Evolutionary conservation across 2,797 vertebrate genomes (phyloP).

Genomic region (Oceanodroma leucorhoa): DNA sequence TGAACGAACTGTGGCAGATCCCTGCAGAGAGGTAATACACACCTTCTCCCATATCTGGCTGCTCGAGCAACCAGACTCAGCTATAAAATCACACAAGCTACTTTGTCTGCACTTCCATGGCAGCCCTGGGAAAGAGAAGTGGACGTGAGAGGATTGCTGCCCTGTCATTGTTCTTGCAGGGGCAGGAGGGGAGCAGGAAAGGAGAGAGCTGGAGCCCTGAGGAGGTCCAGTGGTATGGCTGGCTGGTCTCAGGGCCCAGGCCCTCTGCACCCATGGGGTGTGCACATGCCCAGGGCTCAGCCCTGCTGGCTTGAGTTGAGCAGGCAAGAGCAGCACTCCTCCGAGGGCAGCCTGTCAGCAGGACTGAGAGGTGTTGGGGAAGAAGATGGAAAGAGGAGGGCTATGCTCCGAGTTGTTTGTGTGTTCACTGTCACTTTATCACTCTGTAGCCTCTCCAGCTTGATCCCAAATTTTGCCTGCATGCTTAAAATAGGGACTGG

Average conservation of each 20-base stretch:
- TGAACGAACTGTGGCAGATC: not conserved
- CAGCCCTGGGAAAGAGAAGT: not conserved
- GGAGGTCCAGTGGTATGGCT: not conserved
- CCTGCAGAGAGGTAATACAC: not conserved
- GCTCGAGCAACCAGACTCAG: not conserved
- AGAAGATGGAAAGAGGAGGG: not conserved
- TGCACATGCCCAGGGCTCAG: not conserved
- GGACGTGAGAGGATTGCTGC: not conserved
- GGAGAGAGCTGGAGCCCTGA: not conserved
- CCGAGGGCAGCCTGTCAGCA: not conserved
- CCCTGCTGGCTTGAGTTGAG: not conserved
- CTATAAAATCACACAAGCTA: not conserved
- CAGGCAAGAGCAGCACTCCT: not conserved
- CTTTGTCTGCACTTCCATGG: not conserved
- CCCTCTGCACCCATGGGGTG: not conserved
- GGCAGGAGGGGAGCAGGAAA: not conserved
- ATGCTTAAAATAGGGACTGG: slow-evolving; percentile 59
- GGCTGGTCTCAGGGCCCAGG: not conserved
- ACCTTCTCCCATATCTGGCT: not conserved
- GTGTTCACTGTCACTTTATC: slow-evolving; percentile 4
- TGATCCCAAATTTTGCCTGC: slow-evolving; percentile 37
- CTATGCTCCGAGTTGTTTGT: not conserved
- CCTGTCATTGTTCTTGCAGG: not conserved
- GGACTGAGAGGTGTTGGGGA: not conserved
- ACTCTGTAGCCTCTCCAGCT: slow-evolving; percentile 1